Base-by-base conservation (phyloP, 2,888 invertebrate genomes). In the Microchrysa polita region DNA sequence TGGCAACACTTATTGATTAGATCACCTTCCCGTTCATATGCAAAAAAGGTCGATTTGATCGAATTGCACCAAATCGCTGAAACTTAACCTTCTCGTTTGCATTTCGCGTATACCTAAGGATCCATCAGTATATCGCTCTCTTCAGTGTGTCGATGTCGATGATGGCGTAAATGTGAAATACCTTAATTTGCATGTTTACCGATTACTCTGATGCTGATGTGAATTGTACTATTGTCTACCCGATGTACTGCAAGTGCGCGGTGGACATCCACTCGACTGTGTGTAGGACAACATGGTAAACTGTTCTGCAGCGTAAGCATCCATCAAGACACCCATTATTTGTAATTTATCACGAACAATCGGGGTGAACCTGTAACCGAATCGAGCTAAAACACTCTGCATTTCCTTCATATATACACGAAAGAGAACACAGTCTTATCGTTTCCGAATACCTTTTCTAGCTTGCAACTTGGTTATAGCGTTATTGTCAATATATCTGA, bases 341-440 rank as follows among this genome's bases (percentile, higher is more conserved):
- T 74, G 76, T 71, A 76, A 76, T 76, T 76, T 74, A 76, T 76
- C 74, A 76, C 74, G 74, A 76, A 73, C 61, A 76, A 74, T 76
- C 67, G 67, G 61, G 67, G 61, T 74, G 65, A 22, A 65, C 60
- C 74, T 74, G 72, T 74, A 60, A 57, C 27, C 27, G 27, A 34
- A 34, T 34, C 27, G 27, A 7, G 27, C 27, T 71, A 69, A 61
- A 18, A 5, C 42, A 18, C 60, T n/a, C n/a, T n/a, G 7, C 27
- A 34, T 34, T 53, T 59, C 48, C 73, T 69, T 22, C 27, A 34
- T 34, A 34, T 42, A 52, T 65, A 72, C n/a, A n/a, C 72, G 27
- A 72, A 57, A 61, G 44, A 23, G n/a, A n/a, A n/a, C n/a, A n/a
- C n/a, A n/a, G 44, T 60, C 18, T 18, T 7, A 27, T 61, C n/a